Evolutionary conservation across 2,113 vertebrate genomes (phyloP), one percentile per base, ranked within the genome.

Genomic region (Poicephalus meyeri): DNA sequence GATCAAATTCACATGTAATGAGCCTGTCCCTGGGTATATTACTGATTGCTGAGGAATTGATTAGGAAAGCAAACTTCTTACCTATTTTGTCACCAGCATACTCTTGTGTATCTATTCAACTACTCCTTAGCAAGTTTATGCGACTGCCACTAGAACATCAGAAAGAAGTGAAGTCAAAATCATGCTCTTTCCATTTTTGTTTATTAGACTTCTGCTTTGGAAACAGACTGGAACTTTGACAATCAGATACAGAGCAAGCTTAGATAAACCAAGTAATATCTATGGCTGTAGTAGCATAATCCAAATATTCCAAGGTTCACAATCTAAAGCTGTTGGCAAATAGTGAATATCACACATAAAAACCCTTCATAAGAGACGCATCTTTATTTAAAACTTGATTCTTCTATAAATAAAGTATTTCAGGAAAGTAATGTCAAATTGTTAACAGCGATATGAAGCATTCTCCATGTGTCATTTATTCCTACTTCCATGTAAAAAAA

Each of bases 381-480:
- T 88, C 89, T 94, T 90, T 97, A 88, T 93, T 93, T 87, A 83
- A 96, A 91, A 93, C 35, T 58, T 88, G 91, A 94, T 33, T 74
- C 42, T 76, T 81, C 71, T 55, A 35, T 84, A 95, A 96, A 96
- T 95, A 85, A 86, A 79, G 65, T 52, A 47, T 80, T 95, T 95
- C 83, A 82, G 52, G 26, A 91, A 96, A 94, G 63, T 20, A 86
- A 87, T 1, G 70, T 95, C 74, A 96, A 95, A 93, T 85, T 83
- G 71, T 93, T 97, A 96, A 44, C 64, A 89, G 49, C 94, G 96
- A 97, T 93, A 95, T 37, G 81, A 97, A 96, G 79, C 97, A 98
- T 89, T 80, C 13, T 94, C 65, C 71, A 90, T 56, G 85, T 95
- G 83, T 88, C 92, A 96, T 92, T 94, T 96, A 56, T 93, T 96